Evolutionary conservation across 2,113 vertebrate genomes (phyloP).

Genomic region (Scytalopus superciliaris): DNA sequence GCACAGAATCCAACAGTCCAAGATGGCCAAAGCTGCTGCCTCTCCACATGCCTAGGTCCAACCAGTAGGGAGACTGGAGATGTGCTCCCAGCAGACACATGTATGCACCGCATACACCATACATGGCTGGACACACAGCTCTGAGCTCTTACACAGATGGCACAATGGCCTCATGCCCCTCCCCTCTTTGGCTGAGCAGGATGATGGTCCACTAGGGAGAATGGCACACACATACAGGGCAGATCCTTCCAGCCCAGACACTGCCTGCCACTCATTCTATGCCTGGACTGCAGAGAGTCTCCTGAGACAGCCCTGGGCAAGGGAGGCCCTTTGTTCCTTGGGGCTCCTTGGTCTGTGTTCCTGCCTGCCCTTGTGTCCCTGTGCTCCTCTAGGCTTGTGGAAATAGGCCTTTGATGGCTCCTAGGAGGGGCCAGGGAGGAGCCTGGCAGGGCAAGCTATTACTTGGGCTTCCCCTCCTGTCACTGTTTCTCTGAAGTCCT

Average conservation of each 20-base stretch:
- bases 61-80: neutral
- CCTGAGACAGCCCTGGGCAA: neutral
- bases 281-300: neutral
- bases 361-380: neutral
- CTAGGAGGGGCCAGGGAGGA: neutral
- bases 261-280: neutral
- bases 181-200: neutral
- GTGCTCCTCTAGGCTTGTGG: neutral
- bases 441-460: neutral
- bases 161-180: neutral
- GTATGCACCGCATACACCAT: neutral
- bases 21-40: neutral
- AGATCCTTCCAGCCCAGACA: neutral
- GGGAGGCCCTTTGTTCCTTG: neutral
- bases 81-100: neutral
- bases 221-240: rapidly evolving
- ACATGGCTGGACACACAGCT: neutral
- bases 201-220: neutral
- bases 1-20: neutral
- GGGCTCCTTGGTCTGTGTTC: neutral
- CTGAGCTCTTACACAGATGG: neutral
- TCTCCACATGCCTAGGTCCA: neutral
- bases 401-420: neutral
- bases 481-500: neutral
- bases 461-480: neutral